Evolutionary conservation across 2,113 vertebrate genomes (phyloP), one percentile per base, ranked within the genome.

Genomic region (Podarcis muralis): DNA sequence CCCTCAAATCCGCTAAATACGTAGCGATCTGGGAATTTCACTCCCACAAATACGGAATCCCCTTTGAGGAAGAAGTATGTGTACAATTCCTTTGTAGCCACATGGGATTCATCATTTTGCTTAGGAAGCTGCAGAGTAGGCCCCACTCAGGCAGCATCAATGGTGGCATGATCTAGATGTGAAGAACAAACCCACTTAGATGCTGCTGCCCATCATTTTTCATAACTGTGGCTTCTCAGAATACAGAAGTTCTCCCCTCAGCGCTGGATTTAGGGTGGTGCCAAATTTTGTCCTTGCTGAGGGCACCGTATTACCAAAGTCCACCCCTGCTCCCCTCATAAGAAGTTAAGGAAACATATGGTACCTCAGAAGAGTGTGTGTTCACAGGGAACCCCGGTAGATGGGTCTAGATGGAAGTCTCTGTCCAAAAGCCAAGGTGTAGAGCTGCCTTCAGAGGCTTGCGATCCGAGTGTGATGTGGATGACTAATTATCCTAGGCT

Each of bases 1-100:
- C 15, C 85, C 88, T 86, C 80, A 35, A 32, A 30, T 89, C 82
- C 92, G 3, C 4, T 37, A 69, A 57, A 88, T 65, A 37, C 0
- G 1, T 76, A 86, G 68, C 30, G 71, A 89, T 88, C 76, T 89
- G 89, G 85, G 87, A 93, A 80, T 86, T 90, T 93, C 84, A 89
- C 84, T 76, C 86, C 77, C 35, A 68, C n/a, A 90, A 74, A 81
- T 30, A 6, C 27, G 27, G 84, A 27, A 85, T 68, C n/a, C 43
- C 11, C 83, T 66, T 37, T 68, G 82, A 91, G 85, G 84, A 68
- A 65, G 20, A 53, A 15, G 20, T 2, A 0, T 59, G 59, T 20
- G 53, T 82, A 78, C 83, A 83, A 53, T 89, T 91, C 77, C 4
- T 16, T 83, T 89, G 62, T 2, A 57, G 53, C 43, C 15, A 23